Evolutionary conservation across 2,113 vertebrate genomes (phyloP).

Genomic region (Pseudorasbora parva): DNA sequence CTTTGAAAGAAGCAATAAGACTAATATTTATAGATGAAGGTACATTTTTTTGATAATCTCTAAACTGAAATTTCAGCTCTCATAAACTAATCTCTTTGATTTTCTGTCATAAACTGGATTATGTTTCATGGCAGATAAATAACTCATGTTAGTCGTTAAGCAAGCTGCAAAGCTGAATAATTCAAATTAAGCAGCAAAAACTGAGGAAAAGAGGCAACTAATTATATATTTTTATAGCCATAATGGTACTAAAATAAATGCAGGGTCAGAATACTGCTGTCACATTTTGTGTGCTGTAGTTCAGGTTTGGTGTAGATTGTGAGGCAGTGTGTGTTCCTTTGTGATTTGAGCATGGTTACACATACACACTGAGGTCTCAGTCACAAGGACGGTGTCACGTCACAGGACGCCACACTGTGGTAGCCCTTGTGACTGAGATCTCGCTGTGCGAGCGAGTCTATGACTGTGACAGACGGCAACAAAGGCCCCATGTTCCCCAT

Average conservation of each 20-base stretch:
- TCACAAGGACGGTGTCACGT: too few relatives aligned
- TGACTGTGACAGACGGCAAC: background rate
- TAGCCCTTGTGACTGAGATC: background rate
- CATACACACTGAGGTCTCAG: too few relatives aligned
- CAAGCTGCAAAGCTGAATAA: background rate
- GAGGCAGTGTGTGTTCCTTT: background rate
- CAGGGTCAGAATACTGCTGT: background rate
- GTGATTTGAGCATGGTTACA: background rate
- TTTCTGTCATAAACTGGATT: background rate
- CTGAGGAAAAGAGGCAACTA: background rate
- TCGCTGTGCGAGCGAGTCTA: background rate
- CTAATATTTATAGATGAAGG: background rate
- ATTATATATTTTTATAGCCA: background rate
- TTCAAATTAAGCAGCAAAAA: background rate
- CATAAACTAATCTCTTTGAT: background rate
- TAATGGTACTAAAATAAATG: background rate
- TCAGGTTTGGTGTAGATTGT: background rate
- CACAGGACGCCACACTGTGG: too few relatives aligned
- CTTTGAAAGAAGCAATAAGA: background rate
- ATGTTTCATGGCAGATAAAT: slow-evolving; percentile 8
- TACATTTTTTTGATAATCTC: background rate
- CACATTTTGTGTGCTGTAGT: background rate
- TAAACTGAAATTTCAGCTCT: background rate
- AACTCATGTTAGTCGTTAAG: background rate
- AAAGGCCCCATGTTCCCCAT: background rate